phyloP scores from a whole-genome alignment of 2,888 invertebrate genomes.

The Agrochola macilenta region DNA sequence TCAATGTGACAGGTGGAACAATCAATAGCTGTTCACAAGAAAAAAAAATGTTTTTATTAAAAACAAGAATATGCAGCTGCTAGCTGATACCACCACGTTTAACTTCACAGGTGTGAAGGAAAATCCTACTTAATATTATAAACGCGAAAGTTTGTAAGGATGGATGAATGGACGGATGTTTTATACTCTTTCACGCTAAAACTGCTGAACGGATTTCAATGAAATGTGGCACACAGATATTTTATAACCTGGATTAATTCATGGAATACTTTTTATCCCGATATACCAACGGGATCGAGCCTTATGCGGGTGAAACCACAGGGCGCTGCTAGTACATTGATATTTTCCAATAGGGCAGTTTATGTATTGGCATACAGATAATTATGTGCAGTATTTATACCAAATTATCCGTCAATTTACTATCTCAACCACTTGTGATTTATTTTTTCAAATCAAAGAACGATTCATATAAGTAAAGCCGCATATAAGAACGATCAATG shows the following conservation, averaged over 20 bases:
- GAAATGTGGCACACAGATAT: too few relatives aligned
- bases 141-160: too few relatives aligned
- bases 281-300: too few relatives aligned
- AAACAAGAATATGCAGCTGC: slow-evolving; percentile 33
- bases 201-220: too few relatives aligned
- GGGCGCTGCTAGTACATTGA: not conserved
- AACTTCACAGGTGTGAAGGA: slow-evolving; percentile 5
- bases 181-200: too few relatives aligned
- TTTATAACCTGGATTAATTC: too few relatives aligned
- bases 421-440: not conserved
- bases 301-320: too few relatives aligned
- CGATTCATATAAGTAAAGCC: slow-evolving; percentile 3
- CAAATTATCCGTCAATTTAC: not conserved
- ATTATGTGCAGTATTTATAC: not conserved
- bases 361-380: not conserved
- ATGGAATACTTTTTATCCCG: too few relatives aligned
- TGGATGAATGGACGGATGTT: too few relatives aligned
- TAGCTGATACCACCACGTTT: slow-evolving; percentile 2
- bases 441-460: not conserved
- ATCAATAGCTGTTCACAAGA: slow-evolving; percentile 23
- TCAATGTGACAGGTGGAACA: slow-evolving; percentile 29
- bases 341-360: not conserved
- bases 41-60: slow-evolving; percentile 1
- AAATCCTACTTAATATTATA: not conserved
- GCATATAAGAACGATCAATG: not conserved